Evolutionary conservation across 2,888 invertebrate genomes (phyloP).

Genomic region (Limnephilus marmoratus): DNA sequence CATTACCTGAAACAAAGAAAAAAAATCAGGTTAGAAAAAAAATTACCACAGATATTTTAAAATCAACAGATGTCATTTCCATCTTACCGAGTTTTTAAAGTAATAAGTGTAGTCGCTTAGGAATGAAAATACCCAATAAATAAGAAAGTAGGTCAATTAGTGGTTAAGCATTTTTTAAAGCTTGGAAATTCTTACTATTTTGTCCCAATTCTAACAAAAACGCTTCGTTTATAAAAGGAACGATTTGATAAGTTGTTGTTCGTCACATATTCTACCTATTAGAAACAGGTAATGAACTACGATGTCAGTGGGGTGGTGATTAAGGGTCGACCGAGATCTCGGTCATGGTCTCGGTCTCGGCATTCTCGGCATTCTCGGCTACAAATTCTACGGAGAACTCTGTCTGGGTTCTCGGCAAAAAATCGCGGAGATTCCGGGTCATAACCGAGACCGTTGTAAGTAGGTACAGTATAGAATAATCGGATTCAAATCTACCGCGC

Average conservation of each 20-base stretch:
- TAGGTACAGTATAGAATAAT: too few species aligned
- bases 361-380: too few species aligned
- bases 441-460: too few species aligned
- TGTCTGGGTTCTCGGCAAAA: too few species aligned
- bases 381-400: too few species aligned
- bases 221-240: not conserved
- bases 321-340: too few species aligned
- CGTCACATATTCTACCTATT: not conserved
- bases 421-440: too few species aligned
- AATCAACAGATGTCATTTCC: not conserved
- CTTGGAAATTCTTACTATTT: not conserved
- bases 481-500: too few species aligned
- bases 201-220: not conserved
- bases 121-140: not conserved
- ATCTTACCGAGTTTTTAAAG: not conserved
- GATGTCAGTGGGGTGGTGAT: not conserved
- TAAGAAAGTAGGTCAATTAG: not conserved
- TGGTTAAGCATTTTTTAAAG: not conserved
- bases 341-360: too few species aligned
- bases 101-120: not conserved
- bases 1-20: slow-evolving; percentile 38
- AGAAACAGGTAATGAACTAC: too few species aligned
- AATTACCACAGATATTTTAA: not conserved
- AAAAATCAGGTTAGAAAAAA: not conserved
- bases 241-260: not conserved